Base-by-base conservation (phyloP, 2,797 vertebrate genomes). In the Peromyscus attwateri region DNA sequence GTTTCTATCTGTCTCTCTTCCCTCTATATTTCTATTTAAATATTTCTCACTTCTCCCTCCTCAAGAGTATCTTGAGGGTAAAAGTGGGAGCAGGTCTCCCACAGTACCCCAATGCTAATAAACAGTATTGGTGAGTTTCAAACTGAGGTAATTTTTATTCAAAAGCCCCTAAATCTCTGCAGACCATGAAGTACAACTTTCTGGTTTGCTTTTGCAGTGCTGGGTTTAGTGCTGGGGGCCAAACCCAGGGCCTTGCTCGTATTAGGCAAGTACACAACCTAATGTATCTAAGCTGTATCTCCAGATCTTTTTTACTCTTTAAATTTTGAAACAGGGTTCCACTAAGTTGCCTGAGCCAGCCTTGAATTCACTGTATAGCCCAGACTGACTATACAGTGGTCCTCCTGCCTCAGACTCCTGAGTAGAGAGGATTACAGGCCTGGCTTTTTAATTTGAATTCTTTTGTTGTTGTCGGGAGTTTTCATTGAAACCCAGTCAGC, bases 131-230 rank as follows among this genome's bases (percentile, higher is more conserved):
- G 27, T 57, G 52, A 75, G 31, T 83, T 87, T 80, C 68, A 89
- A 87, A 87, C 25, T 23, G 73, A 75, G 21, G 29, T 68, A 55
- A 70, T 55, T 94, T 40, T 83, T 9, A 52, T 77, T 95, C 89
- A 96, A 83, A 93, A 95, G 31, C n/a, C 62, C 46, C 55, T 68
- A 82, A 82, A 89, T 43, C 11, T 34, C 84, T 12, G 46, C 11
- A 49, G 1, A 43, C 3, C 46, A 64, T 8, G 13, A 27, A 21
- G 1, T 71, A 21, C 19, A 1, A 31, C 4, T 82, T 81, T 96
- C 80, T 46, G 17, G 71, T 46, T 66, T 92, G 46, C 29, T 23
- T 68, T 66, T 16, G 19, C 8, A 21, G 7, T 25, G 5, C 23
- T 70, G 19, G n/a, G 34, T 11, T 10, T 23, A n/a, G 49, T 25